Evolutionary conservation across 2,888 invertebrate genomes (phyloP), one percentile per base, ranked within the genome.

Genomic region (Aphidoletes aphidimyza): DNA sequence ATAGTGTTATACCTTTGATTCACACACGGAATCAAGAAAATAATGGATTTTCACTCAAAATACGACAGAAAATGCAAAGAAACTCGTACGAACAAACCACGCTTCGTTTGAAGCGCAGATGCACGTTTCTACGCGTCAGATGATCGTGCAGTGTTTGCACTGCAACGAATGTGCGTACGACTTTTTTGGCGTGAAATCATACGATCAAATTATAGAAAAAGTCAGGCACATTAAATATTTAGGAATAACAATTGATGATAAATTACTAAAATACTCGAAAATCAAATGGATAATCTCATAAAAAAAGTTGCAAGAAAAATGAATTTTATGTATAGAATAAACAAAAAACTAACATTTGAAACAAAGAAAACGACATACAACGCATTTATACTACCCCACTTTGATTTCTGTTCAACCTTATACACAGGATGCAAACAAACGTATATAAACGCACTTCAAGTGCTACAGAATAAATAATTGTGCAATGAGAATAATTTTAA

Each of bases 401-500:
- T 69, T 1, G 8, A 69, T 3, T 69, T 34, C 19, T 69, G 69
- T 17, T 69, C 69, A 14, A 34, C 69, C 6, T 14, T 69, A 6
- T 69, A 34, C 5, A 19, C 11, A 0, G 1, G 2, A 36, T 5
- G 6, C 14, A 69, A 69, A 11, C 5, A 69, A 9, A 3, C 30
- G 0, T 1, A 69, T 34, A 30, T 69, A 9, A 14, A 30, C 1
- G 9, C 8, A 17, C 1, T 69, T 3, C 69, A 69, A 69, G 34
- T 11, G 34, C 2, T 69, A 34, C 69, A 69, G 14, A 69, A 69
- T 36, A 69, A 14, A n/a, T n/a, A n/a, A n/a, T n/a, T n/a, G n/a
- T 34, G 69, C 69, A 17, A 69, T 69, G 69, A 30, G 69, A 69
- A 9, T 69, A 14, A 69, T 69, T 17, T 69, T 69, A 69, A 69